A percentile compares a stretch with the other conserved stretches of the same genome.
phyloP scores from a whole-genome alignment of 92 coral and sea anemone species.

The Ricordea florida region DNA sequence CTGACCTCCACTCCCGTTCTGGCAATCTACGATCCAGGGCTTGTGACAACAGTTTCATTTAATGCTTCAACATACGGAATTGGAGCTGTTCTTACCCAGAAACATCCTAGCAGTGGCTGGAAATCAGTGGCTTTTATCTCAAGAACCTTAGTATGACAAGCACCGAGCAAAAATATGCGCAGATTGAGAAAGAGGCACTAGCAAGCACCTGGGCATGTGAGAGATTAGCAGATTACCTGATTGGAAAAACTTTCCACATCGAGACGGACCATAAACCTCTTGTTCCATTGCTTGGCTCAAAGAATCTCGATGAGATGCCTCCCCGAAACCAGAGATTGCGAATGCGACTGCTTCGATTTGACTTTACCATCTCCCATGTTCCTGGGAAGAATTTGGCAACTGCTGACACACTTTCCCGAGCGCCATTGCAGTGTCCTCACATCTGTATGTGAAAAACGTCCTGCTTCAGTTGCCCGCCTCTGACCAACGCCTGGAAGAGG shows the following conservation, averaged over 20 bases:
- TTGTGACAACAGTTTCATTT: conserved; percentile 16
- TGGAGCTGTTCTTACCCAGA: conserved; percentile 41
- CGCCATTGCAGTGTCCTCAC: conserved; percentile 1
- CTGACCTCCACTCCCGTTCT: conserved; percentile 21
- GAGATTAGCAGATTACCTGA: conserved; percentile 44
- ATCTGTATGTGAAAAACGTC: conserved; percentile 10
- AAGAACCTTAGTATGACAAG: conserved; percentile 27
- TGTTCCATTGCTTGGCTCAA: conserved; percentile 41
- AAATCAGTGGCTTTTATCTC: conserved; percentile 47
- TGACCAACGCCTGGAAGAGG: conserved; percentile 24
- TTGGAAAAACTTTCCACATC: conserved; percentile 38
- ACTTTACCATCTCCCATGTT: conserved; percentile 31
- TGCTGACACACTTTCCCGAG: conserved; percentile 57
- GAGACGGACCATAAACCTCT: conserved; percentile 62
- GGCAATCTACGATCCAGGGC: conserved; percentile 25
- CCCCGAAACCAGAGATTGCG: conserved; percentile 50
- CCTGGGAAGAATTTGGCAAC: conserved; percentile 49
- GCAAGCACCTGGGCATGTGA: conserved; percentile 65
- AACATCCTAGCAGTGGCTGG: conserved; percentile 34
- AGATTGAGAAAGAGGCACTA: conserved; percentile 57
- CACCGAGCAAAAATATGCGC: conserved; percentile 50
- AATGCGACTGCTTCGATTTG: conserved; percentile 39
- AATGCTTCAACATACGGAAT: conserved; percentile 17
- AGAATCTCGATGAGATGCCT: conserved; percentile 39
- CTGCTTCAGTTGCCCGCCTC: conserved; percentile 43